phyloP scores from a whole-genome alignment of 1,140 invertebrate species.

The Gryon sp. region DNA sequence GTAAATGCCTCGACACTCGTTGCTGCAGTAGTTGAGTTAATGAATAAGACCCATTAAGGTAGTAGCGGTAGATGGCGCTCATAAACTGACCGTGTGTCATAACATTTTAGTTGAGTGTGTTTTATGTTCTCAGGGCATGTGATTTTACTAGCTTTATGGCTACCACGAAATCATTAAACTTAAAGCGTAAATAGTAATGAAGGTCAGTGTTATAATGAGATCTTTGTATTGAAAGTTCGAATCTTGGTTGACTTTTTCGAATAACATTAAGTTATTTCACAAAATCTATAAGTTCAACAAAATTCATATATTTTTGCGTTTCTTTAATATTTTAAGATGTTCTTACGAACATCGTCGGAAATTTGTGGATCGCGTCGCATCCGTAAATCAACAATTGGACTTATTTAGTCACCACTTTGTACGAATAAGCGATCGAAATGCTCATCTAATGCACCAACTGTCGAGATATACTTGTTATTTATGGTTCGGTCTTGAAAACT shows the following conservation, averaged over 20 bases:
- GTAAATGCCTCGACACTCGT: no score
- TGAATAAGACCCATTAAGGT: constrained; percentile 37
- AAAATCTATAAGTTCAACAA: constrained; percentile 27
- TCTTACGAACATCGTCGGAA: constrained; percentile 44
- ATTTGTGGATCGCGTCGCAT: constrained; percentile 38
- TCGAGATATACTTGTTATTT: constrained; percentile 19
- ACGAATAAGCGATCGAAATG: constrained; percentile 35
- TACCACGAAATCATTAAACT: no score
- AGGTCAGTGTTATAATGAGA: constrained; percentile 8
- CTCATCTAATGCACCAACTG: constrained; percentile 15
- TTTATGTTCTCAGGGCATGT: background rate
- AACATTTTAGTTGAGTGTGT: constrained; percentile 25
- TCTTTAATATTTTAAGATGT: constrained; percentile 47
- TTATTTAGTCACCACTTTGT: constrained; percentile 42
- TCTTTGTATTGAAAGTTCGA: no score
- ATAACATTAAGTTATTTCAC: constrained; percentile 9
- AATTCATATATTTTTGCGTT: constrained; percentile 11
- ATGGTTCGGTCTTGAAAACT: background rate
- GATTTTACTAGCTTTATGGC: no score
- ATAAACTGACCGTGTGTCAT: constrained; percentile 20
- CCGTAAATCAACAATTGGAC: constrained; percentile 47
- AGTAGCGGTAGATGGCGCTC: background rate
- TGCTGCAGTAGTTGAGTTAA: no score
- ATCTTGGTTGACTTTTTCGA: no score
- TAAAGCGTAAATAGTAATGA: constrained; percentile 33